Evolutionary conservation across 2,797 vertebrate species (phyloP).

Genomic region (Lacerta agilis): DNA sequence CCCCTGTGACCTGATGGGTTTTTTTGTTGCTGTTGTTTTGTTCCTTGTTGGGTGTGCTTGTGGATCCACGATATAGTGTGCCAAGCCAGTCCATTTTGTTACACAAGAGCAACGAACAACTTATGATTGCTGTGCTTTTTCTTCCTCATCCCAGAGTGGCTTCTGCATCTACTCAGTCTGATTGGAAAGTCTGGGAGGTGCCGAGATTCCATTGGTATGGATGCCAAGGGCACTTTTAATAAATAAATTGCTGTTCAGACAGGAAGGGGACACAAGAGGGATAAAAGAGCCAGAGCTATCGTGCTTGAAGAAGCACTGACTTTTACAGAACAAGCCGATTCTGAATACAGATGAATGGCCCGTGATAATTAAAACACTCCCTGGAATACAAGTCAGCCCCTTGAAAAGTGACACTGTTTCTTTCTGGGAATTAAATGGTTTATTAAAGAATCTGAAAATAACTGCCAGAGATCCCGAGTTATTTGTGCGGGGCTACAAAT

Average conservation of each 20-base stretch:
- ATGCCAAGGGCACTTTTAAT: conserved; percentile 44
- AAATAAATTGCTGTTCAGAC: conserved; percentile 35
- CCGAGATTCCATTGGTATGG: background rate
- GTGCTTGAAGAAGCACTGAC: conserved; percentile 22
- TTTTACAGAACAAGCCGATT: conserved; percentile 36
- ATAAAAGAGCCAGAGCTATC: background rate
- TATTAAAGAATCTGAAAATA: conserved; percentile 26
- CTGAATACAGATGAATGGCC: background rate
- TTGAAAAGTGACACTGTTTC: conserved; percentile 21
- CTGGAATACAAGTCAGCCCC: background rate
- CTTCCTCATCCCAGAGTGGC: background rate
- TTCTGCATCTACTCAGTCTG: conserved; percentile 30
- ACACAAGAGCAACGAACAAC: background rate
- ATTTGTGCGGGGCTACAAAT: conserved; percentile 5
- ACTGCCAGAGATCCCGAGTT: background rate
- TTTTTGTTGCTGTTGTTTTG: background rate
- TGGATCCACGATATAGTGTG: background rate
- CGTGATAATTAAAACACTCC: conserved; percentile 37
- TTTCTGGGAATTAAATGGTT: conserved; percentile 21
- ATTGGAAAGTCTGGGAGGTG: conserved; percentile 17
- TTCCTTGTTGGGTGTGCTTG: background rate
- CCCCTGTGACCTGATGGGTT: background rate
- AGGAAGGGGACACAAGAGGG: conserved; percentile 13
- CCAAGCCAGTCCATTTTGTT: background rate
- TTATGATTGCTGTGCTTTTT: background rate